Evolutionary conservation across 2,797 vertebrate species (phyloP).

Genomic region (Hirundo rustica): DNA sequence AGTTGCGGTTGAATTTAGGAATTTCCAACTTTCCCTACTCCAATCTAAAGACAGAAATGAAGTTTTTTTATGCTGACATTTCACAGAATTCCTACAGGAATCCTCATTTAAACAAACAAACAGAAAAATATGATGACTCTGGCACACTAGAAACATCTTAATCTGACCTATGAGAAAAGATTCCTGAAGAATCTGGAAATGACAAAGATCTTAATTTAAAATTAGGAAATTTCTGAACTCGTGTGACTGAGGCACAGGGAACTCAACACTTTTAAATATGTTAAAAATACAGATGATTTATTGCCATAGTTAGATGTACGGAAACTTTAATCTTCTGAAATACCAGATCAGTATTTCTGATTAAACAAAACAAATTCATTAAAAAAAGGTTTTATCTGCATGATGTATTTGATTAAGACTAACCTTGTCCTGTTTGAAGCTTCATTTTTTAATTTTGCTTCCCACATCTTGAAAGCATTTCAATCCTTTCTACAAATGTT

Average conservation of each 20-base stretch:
- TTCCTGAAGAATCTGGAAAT: slow-evolving; percentile 26
- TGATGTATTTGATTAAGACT: background rate
- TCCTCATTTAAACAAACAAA: slow-evolving; percentile 26
- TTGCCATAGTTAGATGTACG: background rate
- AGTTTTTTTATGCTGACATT: background rate
- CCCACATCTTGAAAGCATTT: background rate
- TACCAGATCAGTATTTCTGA: background rate
- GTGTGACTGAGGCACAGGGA: slow-evolving; percentile 24
- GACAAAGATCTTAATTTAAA: slow-evolving; percentile 27
- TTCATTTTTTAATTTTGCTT: background rate
- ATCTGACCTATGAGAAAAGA: slow-evolving; percentile 47
- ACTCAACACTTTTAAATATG: slow-evolving; percentile 35
- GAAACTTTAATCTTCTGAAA: slow-evolving; percentile 6
- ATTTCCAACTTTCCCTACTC: background rate
- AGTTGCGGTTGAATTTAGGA: background rate
- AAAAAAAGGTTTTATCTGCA: background rate
- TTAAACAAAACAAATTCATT: background rate
- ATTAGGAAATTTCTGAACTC: slow-evolving; percentile 41
- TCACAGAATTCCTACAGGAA: slow-evolving; percentile 36
- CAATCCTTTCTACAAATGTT: background rate
- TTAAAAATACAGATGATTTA: slow-evolving; percentile 39
- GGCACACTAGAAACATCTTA: background rate
- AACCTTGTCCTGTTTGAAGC: background rate
- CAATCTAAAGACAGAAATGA: background rate
- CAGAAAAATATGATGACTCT: slow-evolving; percentile 4